Conservation (phyloP, 2,113 vertebrate species). For the Elaphurus davidianus region DNA sequence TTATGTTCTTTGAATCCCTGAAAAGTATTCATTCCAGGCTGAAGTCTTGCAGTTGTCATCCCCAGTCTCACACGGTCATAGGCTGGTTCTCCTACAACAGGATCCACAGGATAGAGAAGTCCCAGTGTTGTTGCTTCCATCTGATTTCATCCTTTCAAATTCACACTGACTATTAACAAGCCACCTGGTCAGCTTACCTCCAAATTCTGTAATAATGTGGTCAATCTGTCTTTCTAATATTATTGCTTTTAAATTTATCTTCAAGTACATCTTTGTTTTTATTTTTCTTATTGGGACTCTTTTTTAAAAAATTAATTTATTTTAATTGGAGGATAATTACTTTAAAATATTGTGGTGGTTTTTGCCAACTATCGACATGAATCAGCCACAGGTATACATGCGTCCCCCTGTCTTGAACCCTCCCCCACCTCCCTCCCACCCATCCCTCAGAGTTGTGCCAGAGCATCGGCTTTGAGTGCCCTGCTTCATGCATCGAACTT, state of each 20-base stretch:
- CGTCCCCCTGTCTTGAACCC: background rate
- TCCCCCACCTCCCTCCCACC: background rate
- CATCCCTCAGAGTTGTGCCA: background rate
- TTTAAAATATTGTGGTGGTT: background rate
- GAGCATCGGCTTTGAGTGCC: background rate
- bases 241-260: slow-evolving; percentile 84
- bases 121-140: background rate
- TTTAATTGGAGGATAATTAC: background rate
- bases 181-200: slow-evolving; percentile 92
- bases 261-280: slow-evolving; percentile 90
- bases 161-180: slow-evolving; percentile 84
- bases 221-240: slow-evolving; percentile 90
- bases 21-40: slow-evolving; percentile 86
- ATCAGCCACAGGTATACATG: background rate
- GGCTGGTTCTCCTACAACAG: slow-evolving; percentile 85
- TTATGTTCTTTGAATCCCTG: slow-evolving; percentile 99
- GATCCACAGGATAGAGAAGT: background rate
- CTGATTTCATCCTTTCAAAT: background rate
- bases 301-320: background rate
- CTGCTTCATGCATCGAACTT: background rate
- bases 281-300: slow-evolving; percentile 83
- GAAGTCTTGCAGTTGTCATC: slow-evolving; percentile 84
- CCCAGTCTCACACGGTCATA: slow-evolving; percentile 93
- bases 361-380: background rate
- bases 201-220: slow-evolving; percentile 90